Evolutionary conservation across 2,888 invertebrate species (phyloP).

Genomic region (Hyppa rectilinea): DNA sequence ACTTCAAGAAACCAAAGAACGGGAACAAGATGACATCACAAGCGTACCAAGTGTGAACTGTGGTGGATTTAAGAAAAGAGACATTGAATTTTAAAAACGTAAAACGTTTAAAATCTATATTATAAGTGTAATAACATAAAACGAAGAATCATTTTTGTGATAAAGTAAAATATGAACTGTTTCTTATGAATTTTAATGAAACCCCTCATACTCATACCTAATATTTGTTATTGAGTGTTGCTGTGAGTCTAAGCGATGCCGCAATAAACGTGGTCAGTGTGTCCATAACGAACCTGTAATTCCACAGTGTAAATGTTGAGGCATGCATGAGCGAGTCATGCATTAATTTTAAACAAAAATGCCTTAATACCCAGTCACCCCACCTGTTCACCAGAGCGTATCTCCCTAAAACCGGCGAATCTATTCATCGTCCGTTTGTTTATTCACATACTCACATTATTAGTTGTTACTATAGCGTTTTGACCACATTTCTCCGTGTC

Average conservation of each 20-base stretch:
- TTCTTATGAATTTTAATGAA: slow-evolving; percentile 38
- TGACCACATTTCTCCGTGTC: slow-evolving; percentile 65
- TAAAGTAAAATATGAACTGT: slow-evolving; percentile 46
- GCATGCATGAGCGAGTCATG: slow-evolving; percentile 76
- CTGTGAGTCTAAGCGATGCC: slow-evolving; percentile 19
- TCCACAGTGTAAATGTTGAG: slow-evolving; percentile 53
- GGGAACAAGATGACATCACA: slow-evolving; percentile 91
- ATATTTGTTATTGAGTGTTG: neutral
- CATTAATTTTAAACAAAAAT: slow-evolving; percentile 88
- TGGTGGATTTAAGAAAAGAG: slow-evolving; percentile 90
- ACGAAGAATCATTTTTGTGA: slow-evolving; percentile 42
- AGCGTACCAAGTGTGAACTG: slow-evolving; percentile 88
- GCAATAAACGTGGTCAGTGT: slow-evolving; percentile 27
- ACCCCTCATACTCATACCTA: neutral
- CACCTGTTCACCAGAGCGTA: slow-evolving; percentile 89
- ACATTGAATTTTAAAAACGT: slow-evolving; percentile 91
- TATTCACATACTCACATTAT: slow-evolving; percentile 81
- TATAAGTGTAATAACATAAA: neutral
- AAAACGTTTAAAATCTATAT: neutral
- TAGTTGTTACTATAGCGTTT: slow-evolving; percentile 66
- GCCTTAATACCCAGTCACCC: slow-evolving; percentile 91
- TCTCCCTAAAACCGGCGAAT: slow-evolving; percentile 90
- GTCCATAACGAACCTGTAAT: slow-evolving; percentile 51
- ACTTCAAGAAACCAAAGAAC: slow-evolving; percentile 91
- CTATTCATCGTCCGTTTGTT: slow-evolving; percentile 85